A percentile compares a stretch with the other conserved stretches of the same genome.
phyloP scores from a whole-genome alignment of 2,797 vertebrate species.

The Neoniphon sammara region DNA sequence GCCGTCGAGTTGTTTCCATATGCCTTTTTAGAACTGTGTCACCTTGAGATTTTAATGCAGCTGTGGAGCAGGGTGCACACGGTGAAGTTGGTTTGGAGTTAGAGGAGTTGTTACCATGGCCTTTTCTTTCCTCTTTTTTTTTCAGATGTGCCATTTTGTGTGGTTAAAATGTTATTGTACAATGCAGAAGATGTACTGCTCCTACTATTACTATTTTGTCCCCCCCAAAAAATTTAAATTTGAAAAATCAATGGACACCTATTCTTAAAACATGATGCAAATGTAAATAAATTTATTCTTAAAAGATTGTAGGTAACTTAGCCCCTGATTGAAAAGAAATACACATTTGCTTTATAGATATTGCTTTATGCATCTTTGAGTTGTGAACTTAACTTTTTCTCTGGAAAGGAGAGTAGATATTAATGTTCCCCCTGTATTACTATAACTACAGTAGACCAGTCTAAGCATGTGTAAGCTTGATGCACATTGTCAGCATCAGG shows the following conservation, averaged over 20 bases:
- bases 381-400: no score
- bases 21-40: conserved; percentile 5
- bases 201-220: neutral
- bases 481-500: neutral
- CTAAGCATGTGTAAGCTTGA: neutral
- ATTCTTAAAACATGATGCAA: neutral
- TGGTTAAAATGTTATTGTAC: neutral
- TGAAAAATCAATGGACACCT: neutral
- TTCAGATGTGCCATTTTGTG: neutral
- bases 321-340: no score
- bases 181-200: neutral
- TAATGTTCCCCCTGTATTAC: neutral
- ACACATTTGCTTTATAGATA: neutral
- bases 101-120: neutral
- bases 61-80: neutral
- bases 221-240: no score
- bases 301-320: neutral
- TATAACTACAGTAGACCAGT: neutral
- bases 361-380: neutral
- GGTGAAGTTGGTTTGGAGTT: neutral
- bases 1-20: neutral
- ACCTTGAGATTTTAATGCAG: conserved; percentile 23
- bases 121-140: neutral
- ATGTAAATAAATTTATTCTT: neutral
- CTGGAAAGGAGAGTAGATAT: no score